Base-by-base conservation (phyloP, 2,888 invertebrate species). In the Thereva nobilitata region DNA sequence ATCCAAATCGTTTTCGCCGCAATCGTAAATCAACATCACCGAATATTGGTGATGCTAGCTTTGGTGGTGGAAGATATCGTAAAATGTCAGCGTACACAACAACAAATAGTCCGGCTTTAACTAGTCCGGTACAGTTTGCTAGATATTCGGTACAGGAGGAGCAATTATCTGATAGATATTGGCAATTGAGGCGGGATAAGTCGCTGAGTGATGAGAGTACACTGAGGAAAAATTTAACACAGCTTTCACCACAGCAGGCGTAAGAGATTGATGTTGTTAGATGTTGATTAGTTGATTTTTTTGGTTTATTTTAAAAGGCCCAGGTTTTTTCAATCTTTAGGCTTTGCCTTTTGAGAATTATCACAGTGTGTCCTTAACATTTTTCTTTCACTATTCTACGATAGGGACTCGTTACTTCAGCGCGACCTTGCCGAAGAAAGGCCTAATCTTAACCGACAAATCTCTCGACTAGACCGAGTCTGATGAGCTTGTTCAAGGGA, bases 1-100 rank as follows among this genome's bases (percentile, higher is more conserved):
- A 72, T 68, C 72, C 72, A 38, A 72, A 72, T 70, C 71, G 71
- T 52, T 71, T 71, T 66, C 67, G 70, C 1, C 70, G 70, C 7
- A 68, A 72, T 63, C 69, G 72, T 34, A 72, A 72, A 66, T 68
- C 70, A 4, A 64, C 67, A 40, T 69, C 72, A 50, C 71, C 71
- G 8, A 68, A 67, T 41, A 52, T 68, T 56, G 68, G 67, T 23
- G 23, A 23, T 23, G 2, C 23, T 2, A 23, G 23, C 23, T 23
- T 23, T 23, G 23, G 23, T 61, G n/a, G 40, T 5, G 40, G 59
- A 8, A 38, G 47, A 23, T 45, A 54, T 8, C 49, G 64, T 10
- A 23, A 50, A 53, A 44, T 50, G 2, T 12, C 47, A 1, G 47
- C 8, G 9, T 42, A 37, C 35, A 35, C 40, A n/a, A 35, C 40